Base-by-base conservation (phyloP, 2,797 vertebrate species). In the Enteromius treurensis region DNA sequence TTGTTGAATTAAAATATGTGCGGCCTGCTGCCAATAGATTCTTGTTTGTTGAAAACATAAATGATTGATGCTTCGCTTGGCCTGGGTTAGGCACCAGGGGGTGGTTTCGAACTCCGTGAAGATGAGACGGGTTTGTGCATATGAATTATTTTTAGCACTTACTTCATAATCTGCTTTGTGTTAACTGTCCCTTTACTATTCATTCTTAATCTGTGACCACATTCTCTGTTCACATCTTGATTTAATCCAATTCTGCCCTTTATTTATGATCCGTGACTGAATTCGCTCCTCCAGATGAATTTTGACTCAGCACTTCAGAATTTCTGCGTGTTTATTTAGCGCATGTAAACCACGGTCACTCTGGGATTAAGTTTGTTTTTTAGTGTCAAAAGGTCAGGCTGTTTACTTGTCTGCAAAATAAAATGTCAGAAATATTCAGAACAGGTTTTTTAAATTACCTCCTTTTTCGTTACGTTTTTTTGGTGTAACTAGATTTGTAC, bases 211-310 rank as follows among this genome's bases (percentile, higher is more conserved):
- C 85, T 91, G 87, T 85, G 87, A 90, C 87, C 84, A 84, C 87
- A 91, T 92, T 91, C 89, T 82, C 88, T 45, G 23, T 71, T 53
- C 86, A 88, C 90, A 93, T 92, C 90, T 91, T 92, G 89, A 89
- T 81, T 89, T 75, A 87, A 90, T 93, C 81, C 86, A 83, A 86
- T 86, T 84, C 86, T 87, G 71, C 84, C 87, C 79, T 84, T 86
- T 86, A 87, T 90, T 90, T 89, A 89, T 88, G 87, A 87, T 64
- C 74, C 64, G 78, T 86, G 84, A 91, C 82, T 84, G 77, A 88
- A 86, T 86, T 87, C 51, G 76, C 78, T 86, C 73, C 82, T 85
- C 78, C 79, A 85, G 78, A 89, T 88, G 82, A 86, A 68, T 89
- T 87, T 90, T 84, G 84, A 81, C 79, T 87, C 85, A 84, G 87